Evolutionary conservation across 64 coral and sea anemone genomes (phyloP).

Genomic region (Stichodactyla mertensii): DNA sequence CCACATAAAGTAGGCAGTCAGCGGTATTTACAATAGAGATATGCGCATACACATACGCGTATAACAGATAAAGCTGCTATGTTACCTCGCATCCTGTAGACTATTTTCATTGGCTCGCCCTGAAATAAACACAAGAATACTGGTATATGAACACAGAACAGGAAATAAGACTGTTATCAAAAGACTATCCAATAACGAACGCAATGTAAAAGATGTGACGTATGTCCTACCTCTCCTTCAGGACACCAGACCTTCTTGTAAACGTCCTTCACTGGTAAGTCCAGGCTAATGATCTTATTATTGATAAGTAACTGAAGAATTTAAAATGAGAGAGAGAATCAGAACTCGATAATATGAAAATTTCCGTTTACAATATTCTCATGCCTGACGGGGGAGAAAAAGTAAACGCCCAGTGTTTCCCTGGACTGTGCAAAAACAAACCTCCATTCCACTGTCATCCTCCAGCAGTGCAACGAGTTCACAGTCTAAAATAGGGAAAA

Average conservation of each 20-base stretch:
- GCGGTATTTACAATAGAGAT: no score
- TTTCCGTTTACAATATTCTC: no score
- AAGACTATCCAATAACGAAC: no score
- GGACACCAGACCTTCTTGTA: conserved; percentile 99
- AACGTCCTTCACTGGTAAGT: conserved; percentile 93
- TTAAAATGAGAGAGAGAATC: no score
- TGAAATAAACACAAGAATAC: background rate
- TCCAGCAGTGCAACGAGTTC: conserved; percentile 91
- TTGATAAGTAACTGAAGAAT: conserved; percentile 74
- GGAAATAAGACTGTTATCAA: background rate
- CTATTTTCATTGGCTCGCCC: conserved; percentile 96
- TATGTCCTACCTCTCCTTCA: conserved; percentile 74
- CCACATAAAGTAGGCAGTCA: no score
- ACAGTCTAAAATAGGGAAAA: conserved; percentile 59
- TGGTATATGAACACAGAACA: background rate
- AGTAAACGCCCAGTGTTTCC: no score
- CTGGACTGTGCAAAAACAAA: conserved; percentile 1
- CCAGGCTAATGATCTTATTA: conserved; percentile 93
- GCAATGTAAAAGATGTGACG: no score
- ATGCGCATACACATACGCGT: background rate
- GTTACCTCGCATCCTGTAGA: conserved; percentile 97
- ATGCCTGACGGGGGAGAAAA: no score
- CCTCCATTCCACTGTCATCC: conserved; percentile 99
- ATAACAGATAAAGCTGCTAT: background rate
- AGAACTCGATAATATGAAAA: no score